Base-by-base conservation (phyloP, 2,113 vertebrate species). In the Scortum barcoo region DNA sequence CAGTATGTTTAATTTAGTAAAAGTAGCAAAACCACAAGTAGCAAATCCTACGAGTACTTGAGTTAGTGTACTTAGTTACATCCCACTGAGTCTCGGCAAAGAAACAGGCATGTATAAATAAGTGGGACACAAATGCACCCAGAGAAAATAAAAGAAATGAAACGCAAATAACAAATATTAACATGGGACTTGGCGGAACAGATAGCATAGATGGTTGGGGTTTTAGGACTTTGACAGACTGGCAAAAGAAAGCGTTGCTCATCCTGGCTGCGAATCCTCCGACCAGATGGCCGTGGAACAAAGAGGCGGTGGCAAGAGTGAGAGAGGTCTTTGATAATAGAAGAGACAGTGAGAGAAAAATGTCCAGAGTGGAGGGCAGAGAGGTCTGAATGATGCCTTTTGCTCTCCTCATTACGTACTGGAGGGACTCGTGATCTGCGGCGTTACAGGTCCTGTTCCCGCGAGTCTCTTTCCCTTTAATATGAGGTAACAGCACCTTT, bases 301-400 rank as follows among this genome's bases (percentile, higher is more conserved):
- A 54, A 68, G 74, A 78, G 75, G 28, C 0, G 13, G 57, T 14
- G 48, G 28, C 42, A 74, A 63, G 30, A 48, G 40, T 16, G 24
- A 63, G 62, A 77, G 22, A 54, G 63, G 42, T 69, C 19, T 4
- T 46, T 30, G 40, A 70, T 48, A 77, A 81, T 51, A 24, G 16
- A 74, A 14, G 7, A 69, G 38, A 38, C 72, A 63, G n/a, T n/a
- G 16, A 2, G 16, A 53, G 13, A 77, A 77, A 60, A 81, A 72
- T n/a, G 48, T 72, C 14, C 62, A 40, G 63, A 68, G 53, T 53
- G 26, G 42, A 78, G 54, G 33, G 40, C 51, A 81, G 50, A 68
- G 19, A 73, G 56, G 30, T 78, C 22, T 68, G 68, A 62, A 56
- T 68, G 30, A 72, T 76, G 51, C 48, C 53, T 61, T 66, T 76